Conservation (phyloP, 1,140 invertebrate genomes). For the Temnothorax nylanderi region DNA sequence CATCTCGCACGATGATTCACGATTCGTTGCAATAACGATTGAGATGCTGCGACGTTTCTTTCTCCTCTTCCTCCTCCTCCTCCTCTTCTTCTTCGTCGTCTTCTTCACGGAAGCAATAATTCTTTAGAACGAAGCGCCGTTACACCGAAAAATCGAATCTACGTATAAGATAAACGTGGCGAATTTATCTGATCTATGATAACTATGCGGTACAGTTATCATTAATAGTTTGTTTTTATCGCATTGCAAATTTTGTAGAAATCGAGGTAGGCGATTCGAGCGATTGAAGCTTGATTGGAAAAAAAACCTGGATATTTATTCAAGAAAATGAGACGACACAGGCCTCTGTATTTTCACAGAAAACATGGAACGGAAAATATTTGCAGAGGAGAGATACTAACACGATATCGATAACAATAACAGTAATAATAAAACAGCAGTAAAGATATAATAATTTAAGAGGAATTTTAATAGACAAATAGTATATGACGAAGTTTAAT, state of each 20-base stretch:
- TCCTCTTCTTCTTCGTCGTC: neutral
- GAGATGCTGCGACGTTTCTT: conserved; percentile 31
- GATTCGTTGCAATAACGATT: conserved; percentile 17
- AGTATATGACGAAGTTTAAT: neutral
- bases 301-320: conserved; percentile 7
- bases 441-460: neutral
- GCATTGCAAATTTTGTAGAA: conserved; percentile 12
- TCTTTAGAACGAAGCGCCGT: conserved; percentile 16
- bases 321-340: neutral
- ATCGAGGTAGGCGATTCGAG: neutral
- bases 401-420: neutral
- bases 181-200: conserved; percentile 22
- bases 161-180: neutral
- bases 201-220: neutral
- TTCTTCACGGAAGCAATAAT: conserved; percentile 27
- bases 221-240: conserved; percentile 7
- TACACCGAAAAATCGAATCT: conserved; percentile 13
- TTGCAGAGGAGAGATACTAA: neutral
- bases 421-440: neutral
- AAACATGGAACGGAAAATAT: neutral
- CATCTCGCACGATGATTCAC: conserved; percentile 34
- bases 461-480: neutral
- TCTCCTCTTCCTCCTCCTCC: neutral
- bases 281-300: neutral
- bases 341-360: neutral